Base-by-base conservation (phyloP, 2,888 invertebrate species). In the Chironomus tentans region DNA sequence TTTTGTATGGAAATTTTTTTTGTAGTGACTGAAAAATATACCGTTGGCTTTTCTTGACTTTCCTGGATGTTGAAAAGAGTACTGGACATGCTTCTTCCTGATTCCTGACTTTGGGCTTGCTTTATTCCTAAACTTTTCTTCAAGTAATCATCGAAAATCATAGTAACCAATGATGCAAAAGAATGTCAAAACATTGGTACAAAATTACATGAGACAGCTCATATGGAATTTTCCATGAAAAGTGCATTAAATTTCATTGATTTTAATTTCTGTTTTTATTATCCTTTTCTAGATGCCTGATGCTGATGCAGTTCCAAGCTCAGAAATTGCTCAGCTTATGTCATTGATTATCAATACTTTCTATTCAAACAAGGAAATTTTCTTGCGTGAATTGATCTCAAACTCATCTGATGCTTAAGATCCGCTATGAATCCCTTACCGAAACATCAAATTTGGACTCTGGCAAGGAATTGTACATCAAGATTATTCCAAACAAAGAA, bases 281-380 rank as follows among this genome's bases (percentile, higher is more conserved):
- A 78, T 79, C 79, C 77, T 78, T 77, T 84, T 85, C 7, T 81
- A 91, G 89, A 94, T 94, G 93, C 91, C 93, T 70, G 93, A 94
- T 81, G 92, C 91, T 78, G 98, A 99, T 86, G 98, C 98, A 98
- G 85, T 99, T 99, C 88, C 98, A 99, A 88, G 98, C 98, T 82
- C n/a, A n/a, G 98, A 99, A 87, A 99, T 99, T 85, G 98, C 98
- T 83, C 96, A 96, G 90, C 90, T 99, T 84, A 98, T 99, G 98
- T 97, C 96, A 80, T 87, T 99, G 86, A 99, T 99, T 90, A 99
- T 99, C 91, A 99, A 99, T 90, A 99, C 99, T 76, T 99, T 99
- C 88, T 99, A 99, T 85, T 97, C 97, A 0, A 99, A 99, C 89
- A 99, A 99, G 87, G 99, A 99, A 87, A 98, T 99, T 82, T 99